These are phyloP conservation scores for Leucopsar rothschildi DNA, from an alignment of 2,113 vertebrate species.

Conservation along the genomic window DNA sequence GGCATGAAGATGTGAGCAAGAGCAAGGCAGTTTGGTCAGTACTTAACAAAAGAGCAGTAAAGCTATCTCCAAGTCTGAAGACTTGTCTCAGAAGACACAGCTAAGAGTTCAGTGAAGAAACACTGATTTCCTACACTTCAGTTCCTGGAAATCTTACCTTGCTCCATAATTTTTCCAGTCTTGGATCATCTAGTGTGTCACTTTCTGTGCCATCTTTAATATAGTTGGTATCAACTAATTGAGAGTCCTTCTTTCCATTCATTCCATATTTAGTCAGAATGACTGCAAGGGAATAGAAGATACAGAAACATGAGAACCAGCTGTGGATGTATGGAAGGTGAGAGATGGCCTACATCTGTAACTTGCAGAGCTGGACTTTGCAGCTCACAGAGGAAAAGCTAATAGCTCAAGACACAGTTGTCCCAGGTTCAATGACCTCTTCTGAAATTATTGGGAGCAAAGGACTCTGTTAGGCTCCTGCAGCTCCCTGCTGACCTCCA, in stretches of 20 bases:
- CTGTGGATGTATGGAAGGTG: not conserved
- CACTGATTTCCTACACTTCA: not conserved
- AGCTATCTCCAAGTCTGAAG: not conserved
- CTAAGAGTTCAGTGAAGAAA: not conserved
- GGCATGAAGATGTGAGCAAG: not conserved
- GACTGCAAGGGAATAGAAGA: slow-evolving; percentile 68
- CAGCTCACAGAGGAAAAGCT: not conserved
- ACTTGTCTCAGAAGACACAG: not conserved
- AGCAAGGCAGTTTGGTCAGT: not conserved
- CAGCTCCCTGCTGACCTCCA: not conserved
- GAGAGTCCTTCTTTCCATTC: slow-evolving; percentile 87
- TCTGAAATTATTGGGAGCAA: not conserved
- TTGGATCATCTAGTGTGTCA: slow-evolving; percentile 86
- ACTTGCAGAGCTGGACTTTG: not conserved
- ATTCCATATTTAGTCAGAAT: slow-evolving; percentile 92
- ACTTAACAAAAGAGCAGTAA: not conserved
- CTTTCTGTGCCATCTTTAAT: slow-evolving; percentile 77
- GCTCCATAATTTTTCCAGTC: slow-evolving; percentile 94
- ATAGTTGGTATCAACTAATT: slow-evolving; percentile 77
- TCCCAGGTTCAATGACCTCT: not conserved
- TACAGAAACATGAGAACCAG: not conserved
- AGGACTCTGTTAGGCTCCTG: not conserved
- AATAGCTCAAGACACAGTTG: not conserved
- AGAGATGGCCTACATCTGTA: not conserved
- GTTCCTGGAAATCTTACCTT: slow-evolving; percentile 69